Base-by-base conservation (phyloP, 2,888 invertebrate genomes). In the Acronicta leporina region DNA sequence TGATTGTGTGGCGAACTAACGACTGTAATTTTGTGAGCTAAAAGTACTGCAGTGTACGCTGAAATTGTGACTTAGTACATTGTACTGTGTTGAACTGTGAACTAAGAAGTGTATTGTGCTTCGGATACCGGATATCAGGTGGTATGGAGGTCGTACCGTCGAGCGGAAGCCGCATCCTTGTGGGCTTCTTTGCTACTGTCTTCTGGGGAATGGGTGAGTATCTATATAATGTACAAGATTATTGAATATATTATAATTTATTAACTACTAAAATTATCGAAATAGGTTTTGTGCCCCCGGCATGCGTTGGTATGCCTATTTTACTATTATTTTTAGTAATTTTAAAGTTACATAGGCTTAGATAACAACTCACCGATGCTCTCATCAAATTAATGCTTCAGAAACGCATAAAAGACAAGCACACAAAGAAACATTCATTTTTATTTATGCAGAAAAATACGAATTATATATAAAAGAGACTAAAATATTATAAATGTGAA, bases 131-230 rank as follows among this genome's bases (percentile, higher is more conserved):
- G 71, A 81, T 83, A 85, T 81, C 85, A 81, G 73, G 87, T 86
- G 89, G 85, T 69, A 92, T 93, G 93, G 92, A 90, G 92, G 83
- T 89, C 80, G 80, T 87, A 68, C 89, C 87, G 69, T 83, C 89
- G 46, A 83, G 84, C 54, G 88, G 89, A 68, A 89, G 92, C 89
- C 93, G 92, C 88, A 88, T 92, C 79, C 85, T 91, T 68, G 92
- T 93, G 90, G 94, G 91, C 49, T 92, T 94, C 83, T 88, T 93
- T 77, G 89, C 91, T 72, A 91, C 91, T 16, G 87, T 91, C 65
- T 92, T 94, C 72, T 94, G 93, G 93, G 92, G 92, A 74, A 92
- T 94, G 86, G 94, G 94, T 94, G 75, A 92, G 93, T 87, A 62
- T 33, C 20, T 35, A 40, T 2, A n/a, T 25, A 20, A 30, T 30